Percentiles rank a stretch among this genome's conserved stretches.
Conservation (phyloP, 1,140 invertebrate genomes). For the Dendrolimus punctatus region DNA sequence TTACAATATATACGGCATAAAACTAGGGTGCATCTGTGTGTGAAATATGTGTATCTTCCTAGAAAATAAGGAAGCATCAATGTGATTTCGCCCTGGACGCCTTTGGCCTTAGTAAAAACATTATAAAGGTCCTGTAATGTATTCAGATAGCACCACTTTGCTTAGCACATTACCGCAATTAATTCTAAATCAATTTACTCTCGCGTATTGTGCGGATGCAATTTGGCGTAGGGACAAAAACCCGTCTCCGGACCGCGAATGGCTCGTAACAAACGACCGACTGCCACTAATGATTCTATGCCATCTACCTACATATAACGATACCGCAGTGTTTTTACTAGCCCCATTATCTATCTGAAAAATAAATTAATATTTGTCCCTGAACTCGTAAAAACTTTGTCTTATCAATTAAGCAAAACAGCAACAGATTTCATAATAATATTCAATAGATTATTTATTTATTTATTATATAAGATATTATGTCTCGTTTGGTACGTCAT, state of each 20-base stretch:
- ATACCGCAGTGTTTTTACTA: background rate
- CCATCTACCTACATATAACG: conserved; percentile 17
- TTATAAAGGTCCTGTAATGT: background rate
- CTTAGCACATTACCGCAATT: conserved; percentile 33
- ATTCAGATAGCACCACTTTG: conserved; percentile 5
- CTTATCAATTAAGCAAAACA: no score
- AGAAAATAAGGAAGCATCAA: no score
- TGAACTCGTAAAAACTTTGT: no score
- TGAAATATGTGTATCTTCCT: no score
- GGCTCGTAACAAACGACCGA: conserved; percentile 64
- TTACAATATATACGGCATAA: no score
- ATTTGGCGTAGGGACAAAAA: conserved; percentile 66
- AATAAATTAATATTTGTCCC: no score
- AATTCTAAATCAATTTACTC: conserved; percentile 64
- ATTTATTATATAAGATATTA: no score
- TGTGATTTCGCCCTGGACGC: no score
- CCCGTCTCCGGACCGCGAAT: conserved; percentile 54
- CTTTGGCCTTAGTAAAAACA: background rate
- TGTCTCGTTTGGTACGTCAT: no score
- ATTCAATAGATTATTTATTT: no score
- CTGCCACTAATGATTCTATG: conserved; percentile 62
- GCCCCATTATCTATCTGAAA: background rate
- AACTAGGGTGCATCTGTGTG: no score
- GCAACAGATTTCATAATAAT: no score
- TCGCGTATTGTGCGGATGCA: conserved; percentile 64